A percentile compares a stretch with the other conserved stretches of the same genome.
Evolutionary conservation across 2,888 invertebrate species (phyloP).

Genomic region (Plebejus argus): DNA sequence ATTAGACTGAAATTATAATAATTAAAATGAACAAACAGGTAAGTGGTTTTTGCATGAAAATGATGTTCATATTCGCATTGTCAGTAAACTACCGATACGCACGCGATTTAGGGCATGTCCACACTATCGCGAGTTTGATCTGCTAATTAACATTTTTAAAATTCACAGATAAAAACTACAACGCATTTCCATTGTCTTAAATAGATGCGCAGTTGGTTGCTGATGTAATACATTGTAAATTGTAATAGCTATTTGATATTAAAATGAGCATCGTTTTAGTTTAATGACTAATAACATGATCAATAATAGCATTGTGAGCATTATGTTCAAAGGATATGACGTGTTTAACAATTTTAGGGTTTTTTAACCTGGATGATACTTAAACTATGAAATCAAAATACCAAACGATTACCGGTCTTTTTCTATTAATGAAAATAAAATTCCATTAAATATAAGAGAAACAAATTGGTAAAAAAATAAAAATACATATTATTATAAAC

Average conservation of each 20-base stretch:
- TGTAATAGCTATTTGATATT: not conserved
- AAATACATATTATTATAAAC: too few species aligned
- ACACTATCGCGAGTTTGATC: slow-evolving; percentile 44
- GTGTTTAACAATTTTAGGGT: not conserved
- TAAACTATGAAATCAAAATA: too few species aligned
- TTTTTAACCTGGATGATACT: too few species aligned
- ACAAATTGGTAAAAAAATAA: not conserved
- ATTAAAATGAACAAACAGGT: slow-evolving; percentile 31
- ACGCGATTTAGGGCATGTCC: slow-evolving; percentile 53
- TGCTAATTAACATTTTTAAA: slow-evolving; percentile 37
- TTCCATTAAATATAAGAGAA: too few species aligned
- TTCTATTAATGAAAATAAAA: too few species aligned
- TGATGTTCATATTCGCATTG: slow-evolving; percentile 56
- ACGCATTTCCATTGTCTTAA: slow-evolving; percentile 7
- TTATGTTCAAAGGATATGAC: not conserved
- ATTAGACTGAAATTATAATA: slow-evolving; percentile 7
- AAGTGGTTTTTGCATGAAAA: slow-evolving; percentile 36
- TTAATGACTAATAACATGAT: not conserved
- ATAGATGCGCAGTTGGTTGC: slow-evolving; percentile 7
- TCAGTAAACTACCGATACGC: slow-evolving; percentile 55
- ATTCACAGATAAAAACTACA: slow-evolving; percentile 22
- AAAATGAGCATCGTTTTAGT: slow-evolving; percentile 3
- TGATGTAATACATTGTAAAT: slow-evolving; percentile 10
- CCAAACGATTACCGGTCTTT: too few species aligned
- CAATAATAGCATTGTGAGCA: not conserved